Evolutionary conservation across 2,888 invertebrate species (phyloP).

Genomic region (Bugulina stolonifera): DNA sequence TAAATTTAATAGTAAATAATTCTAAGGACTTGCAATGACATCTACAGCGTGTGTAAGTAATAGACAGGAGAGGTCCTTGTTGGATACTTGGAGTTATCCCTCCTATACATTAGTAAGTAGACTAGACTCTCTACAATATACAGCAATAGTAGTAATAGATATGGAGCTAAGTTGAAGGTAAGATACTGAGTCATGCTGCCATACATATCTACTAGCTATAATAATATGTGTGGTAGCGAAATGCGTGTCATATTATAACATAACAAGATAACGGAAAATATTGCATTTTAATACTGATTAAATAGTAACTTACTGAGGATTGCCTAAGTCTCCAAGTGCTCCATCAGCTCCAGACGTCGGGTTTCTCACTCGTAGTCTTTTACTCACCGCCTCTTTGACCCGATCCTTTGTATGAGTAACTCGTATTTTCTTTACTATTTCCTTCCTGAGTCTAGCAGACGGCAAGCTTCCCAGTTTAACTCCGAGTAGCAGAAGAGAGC

Average conservation of each 20-base stretch:
- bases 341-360: neutral
- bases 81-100: neutral
- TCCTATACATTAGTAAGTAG: slow-evolving; percentile 19
- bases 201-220: neutral
- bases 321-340: neutral
- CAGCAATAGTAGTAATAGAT: neutral
- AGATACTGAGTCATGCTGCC: no score
- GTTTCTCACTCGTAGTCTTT: neutral
- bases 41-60: no score
- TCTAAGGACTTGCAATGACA: no score
- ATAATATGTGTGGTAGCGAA: neutral
- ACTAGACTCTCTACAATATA: slow-evolving; percentile 10
- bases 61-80: no score
- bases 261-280: neutral
- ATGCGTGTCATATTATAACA: neutral
- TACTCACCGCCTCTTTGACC: slow-evolving; percentile 16
- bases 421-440: slow-evolving; percentile 20
- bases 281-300: neutral
- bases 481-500: slow-evolving; percentile 23
- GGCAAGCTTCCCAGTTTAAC: slow-evolving; percentile 16
- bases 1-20: no score
- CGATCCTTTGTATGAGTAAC: neutral
- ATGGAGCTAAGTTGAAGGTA: neutral
- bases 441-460: slow-evolving; percentile 11
- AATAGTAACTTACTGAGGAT: neutral